phyloP scores from a whole-genome alignment of 2,113 vertebrate genomes.

The Callospermophilus lateralis region DNA sequence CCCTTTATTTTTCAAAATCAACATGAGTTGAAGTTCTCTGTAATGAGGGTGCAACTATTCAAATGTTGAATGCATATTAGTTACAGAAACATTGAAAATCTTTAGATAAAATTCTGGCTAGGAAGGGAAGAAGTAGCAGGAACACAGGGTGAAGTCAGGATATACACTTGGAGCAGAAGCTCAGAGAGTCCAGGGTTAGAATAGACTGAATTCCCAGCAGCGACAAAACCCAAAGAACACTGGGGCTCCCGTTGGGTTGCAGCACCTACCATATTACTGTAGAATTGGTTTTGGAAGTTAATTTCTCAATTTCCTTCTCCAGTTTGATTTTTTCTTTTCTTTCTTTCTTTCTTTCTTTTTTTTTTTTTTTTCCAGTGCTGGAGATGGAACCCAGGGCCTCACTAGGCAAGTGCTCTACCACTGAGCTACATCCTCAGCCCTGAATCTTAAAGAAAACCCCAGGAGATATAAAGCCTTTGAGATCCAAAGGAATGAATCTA shows the following conservation, averaged over 20 bases:
- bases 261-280: neutral
- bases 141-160: no score
- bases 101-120: neutral
- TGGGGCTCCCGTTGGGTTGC: neutral
- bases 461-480: neutral
- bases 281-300: neutral
- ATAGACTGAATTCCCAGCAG: no score
- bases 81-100: neutral
- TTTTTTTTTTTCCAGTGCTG: no score
- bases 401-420: no score
- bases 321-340: no score
- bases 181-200: no score
- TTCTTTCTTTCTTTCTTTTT: no score
- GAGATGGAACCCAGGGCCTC: no score
- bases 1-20: neutral
- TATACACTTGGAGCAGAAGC: no score
- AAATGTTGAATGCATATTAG: neutral
- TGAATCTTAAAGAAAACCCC: neutral
- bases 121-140: neutral
- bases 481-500: neutral
- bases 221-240: no score
- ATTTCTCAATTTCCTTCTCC: neutral
- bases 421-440: no score
- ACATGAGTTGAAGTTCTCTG: neutral
- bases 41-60: neutral